Base-by-base conservation (phyloP, 2,888 invertebrate species). In the Pseudococcus longispinus region DNA sequence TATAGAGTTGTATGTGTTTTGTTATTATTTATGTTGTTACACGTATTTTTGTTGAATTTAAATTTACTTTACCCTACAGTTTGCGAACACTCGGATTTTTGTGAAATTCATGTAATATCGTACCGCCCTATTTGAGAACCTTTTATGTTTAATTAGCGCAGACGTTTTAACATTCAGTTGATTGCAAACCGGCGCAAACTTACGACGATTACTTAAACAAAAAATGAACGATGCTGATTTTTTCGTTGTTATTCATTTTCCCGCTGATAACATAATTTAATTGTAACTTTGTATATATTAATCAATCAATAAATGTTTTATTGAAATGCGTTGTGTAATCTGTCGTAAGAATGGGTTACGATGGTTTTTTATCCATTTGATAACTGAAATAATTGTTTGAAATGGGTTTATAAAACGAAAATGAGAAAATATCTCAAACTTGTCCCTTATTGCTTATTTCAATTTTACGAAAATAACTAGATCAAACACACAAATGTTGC, bases 241-340 rank as follows among this genome's bases (percentile, higher is more conserved):
- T 74, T 32, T 74, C 32, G 74, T 74, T 42, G 32, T 80, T 80
- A 29, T 80, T 80, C 42, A 2, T 80, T 80, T 20, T 20, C 13
- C 77, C 42, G 77, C 77, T 80, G 42, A 42, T 80, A 80, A 80
- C 77, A 80, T 80, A 80, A 42, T 80, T 42, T 80, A 80, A 80
- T 42, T 80, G 77, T 80, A 80, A 80, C 77, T 80, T 37, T 80
- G 77, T 80, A 80, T 13, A 80, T 80, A 80, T 80, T 80, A 37
- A 80, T 80, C 77, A 80, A 80, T 80, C 77, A 80, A 80, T 80
- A 80, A 80, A 80, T 42, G 77, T 80, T 80, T 80, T 80, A 80
- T 80, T 80, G 29, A 80, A 80, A 46, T 15, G 44, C 13, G 0
- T 51, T 51, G n/a, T n/a, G n/a, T n/a, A n/a, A n/a, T n/a, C n/a